phyloP scores from a whole-genome alignment of 2,113 vertebrate species.

The Myrmecobius fasciatus region DNA sequence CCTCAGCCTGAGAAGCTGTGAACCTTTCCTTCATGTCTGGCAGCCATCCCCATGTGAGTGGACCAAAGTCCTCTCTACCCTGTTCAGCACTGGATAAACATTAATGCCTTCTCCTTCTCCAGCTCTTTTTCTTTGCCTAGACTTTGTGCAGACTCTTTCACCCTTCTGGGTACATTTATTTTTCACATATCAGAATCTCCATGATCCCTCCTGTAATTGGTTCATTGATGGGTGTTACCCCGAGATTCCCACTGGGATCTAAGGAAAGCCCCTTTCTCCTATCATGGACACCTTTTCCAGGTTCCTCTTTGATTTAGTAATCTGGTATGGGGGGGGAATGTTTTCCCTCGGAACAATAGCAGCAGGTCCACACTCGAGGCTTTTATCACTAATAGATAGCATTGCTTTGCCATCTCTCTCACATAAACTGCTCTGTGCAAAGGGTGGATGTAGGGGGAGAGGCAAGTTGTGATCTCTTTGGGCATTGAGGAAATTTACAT shows the following conservation, averaged over 20 bases:
- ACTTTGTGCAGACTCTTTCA: background rate
- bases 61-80: background rate
- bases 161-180: background rate
- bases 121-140: background rate
- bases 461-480: background rate
- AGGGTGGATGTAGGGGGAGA: background rate
- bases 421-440: background rate
- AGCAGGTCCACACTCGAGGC: too few species aligned
- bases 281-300: background rate
- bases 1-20: background rate
- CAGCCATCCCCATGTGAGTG: background rate
- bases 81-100: background rate
- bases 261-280: background rate
- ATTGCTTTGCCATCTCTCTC: too few species aligned
- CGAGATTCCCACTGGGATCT: background rate
- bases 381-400: background rate
- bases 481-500: background rate
- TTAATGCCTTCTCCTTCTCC: background rate
- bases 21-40: background rate
- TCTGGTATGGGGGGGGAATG: fast-evolving
- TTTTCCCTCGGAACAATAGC: background rate
- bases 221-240: background rate
- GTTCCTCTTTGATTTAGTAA: background rate
- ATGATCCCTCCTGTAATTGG: background rate
- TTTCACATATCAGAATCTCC: background rate